phyloP scores from a whole-genome alignment of 2,113 vertebrate genomes.

The Nothocercus nigrocapillus region DNA sequence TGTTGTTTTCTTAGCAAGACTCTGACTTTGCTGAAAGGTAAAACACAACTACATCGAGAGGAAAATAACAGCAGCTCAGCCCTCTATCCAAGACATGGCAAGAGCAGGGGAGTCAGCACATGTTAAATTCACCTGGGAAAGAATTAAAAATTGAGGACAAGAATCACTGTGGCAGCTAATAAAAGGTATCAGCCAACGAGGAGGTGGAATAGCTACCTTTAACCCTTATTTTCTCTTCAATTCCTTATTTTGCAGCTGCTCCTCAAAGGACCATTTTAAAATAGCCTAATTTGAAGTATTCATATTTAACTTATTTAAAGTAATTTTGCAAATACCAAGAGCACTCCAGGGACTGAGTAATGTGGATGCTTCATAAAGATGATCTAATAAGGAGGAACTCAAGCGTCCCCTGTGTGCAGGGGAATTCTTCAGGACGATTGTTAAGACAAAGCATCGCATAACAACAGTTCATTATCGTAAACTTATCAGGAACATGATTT shows the following conservation, averaged over 20 bases:
- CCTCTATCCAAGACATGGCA: neutral
- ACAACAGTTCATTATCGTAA: neutral
- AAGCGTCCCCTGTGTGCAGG: neutral
- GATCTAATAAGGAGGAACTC: slow-evolving; percentile 47
- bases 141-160: neutral
- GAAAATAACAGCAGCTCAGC: neutral
- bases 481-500: neutral
- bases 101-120: accelerated
- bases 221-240: neutral
- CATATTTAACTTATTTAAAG: slow-evolving; percentile 25
- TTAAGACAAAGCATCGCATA: neutral
- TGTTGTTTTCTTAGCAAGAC: neutral
- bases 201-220: neutral
- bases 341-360: slow-evolving; percentile 38
- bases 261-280: slow-evolving; percentile 23
- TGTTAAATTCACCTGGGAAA: neutral
- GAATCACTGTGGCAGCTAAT: neutral
- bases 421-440: slow-evolving; percentile 26
- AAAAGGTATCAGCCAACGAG: neutral
- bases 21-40: neutral
- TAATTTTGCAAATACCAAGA: slow-evolving; percentile 24
- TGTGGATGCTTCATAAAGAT: neutral
- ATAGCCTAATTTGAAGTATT: slow-evolving; percentile 17
- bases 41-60: accelerated
- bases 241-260: neutral